Base-by-base conservation (phyloP, 2,888 invertebrate species). In the Operophtera brumata region DNA sequence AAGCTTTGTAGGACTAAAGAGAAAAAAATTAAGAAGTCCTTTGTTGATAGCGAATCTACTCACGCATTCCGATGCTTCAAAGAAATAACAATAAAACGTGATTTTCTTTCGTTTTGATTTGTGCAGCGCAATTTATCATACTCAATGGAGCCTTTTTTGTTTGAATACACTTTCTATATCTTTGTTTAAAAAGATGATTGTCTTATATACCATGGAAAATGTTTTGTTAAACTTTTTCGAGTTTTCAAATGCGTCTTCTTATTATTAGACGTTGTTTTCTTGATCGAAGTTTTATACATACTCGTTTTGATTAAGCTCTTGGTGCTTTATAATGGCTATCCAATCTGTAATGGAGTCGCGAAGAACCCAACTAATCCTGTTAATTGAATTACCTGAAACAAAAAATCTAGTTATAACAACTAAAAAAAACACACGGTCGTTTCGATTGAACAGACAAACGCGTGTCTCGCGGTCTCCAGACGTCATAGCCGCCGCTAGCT, bases 21-120 rank as follows among this genome's bases (percentile, higher is more conserved):
- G 59, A 67, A 66, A 71, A 72, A 72, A 73, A 71, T 66, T 70
- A 67, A 66, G 59, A 66, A 68, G 65, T 64, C 66, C 62, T 66
- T 71, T 65, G 62, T 67, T 46, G 63, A 67, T 67, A 70, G 70
- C 67, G 61, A 64, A 66, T 67, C 59, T 65, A 68, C 71, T 73
- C 70, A 69, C 65, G 69, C 66, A 65, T 66, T 34, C 67, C 62
- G 60, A 69, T 67, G 63, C 49, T 60, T 61, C 59, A 69, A 69
- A 67, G 67, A 64, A 59, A 67, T 65, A 70, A 70, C 65, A 64
- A 64, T 53, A 65, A 54, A 66, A 61, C 61, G 49, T 65, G 47
- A 59, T 61, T 66, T 67, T 62, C 61, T 62, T 68, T 66, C 49
- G 45, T 48, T 63, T 57, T 61, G 49, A 54, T 53, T 59, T 54